A percentile compares a stretch with the other conserved stretches of the same genome.
phyloP scores from a whole-genome alignment of 2,888 invertebrate genomes.

The Neria commutata region DNA sequence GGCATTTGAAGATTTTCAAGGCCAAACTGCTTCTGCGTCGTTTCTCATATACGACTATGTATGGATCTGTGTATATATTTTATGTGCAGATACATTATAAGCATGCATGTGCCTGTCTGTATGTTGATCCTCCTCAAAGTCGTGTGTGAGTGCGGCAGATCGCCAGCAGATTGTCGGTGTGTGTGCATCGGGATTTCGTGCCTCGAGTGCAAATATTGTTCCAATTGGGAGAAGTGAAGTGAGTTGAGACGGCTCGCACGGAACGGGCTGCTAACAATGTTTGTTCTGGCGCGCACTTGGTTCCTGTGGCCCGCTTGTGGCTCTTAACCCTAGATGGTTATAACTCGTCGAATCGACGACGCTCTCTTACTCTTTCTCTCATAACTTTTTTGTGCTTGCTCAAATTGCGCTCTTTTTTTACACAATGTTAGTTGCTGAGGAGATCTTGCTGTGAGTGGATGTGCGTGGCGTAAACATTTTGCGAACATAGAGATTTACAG shows the following conservation, averaged over 20 bases:
- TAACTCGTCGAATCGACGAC: no score
- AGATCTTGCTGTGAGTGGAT: no score
- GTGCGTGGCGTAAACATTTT: no score
- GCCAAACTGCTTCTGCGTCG: slow-evolving; percentile 26
- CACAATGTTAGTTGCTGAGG: no score
- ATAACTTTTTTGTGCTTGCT: slow-evolving; percentile 33
- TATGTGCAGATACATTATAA: no score
- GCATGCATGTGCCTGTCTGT: no score
- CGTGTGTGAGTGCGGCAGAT: slow-evolving; percentile 13
- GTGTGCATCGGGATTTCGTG: slow-evolving; percentile 44
- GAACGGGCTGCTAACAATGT: slow-evolving; percentile 54
- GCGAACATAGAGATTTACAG: no score
- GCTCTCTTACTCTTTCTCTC: slow-evolving; percentile 15
- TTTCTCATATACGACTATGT: neutral
- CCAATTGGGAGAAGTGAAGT: slow-evolving; percentile 34
- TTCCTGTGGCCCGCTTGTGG: slow-evolving; percentile 26
- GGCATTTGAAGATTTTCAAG: slow-evolving; percentile 30
- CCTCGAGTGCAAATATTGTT: slow-evolving; percentile 54
- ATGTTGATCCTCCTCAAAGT: slow-evolving; percentile 4
- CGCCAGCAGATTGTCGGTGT: slow-evolving; percentile 9
- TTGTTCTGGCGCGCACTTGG: slow-evolving; percentile 41
- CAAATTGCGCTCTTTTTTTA: no score
- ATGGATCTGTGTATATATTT: neutral
- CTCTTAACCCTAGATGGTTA: no score
- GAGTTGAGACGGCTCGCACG: slow-evolving; percentile 26